Percentiles rank a stretch among this genome's conserved stretches.
These are phyloP conservation scores for Sialis fuliginosa DNA, from an alignment of 2,888 invertebrate genomes.

Conservation along the genomic window DNA sequence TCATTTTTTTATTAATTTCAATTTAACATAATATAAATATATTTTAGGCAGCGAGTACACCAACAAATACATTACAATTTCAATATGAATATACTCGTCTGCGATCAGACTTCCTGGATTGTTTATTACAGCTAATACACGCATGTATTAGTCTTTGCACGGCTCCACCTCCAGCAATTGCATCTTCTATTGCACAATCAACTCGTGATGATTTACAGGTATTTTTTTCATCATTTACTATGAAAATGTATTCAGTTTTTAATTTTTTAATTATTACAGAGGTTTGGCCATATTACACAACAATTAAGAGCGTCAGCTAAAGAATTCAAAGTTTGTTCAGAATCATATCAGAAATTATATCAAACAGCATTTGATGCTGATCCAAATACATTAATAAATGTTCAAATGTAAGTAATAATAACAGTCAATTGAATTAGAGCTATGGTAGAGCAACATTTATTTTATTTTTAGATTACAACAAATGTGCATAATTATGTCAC, in stretches of 20 bases:
- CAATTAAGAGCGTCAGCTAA: slow-evolving; percentile 60
- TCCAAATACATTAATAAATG: slow-evolving; percentile 53
- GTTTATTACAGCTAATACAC: slow-evolving; percentile 41
- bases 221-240: too few species aligned
- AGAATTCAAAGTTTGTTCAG: slow-evolving; percentile 52
- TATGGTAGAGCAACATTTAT: not conserved
- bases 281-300: slow-evolving; percentile 62
- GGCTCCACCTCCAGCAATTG: slow-evolving; percentile 86
- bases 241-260: too few species aligned
- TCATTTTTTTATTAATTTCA: not conserved
- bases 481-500: slow-evolving; percentile 57
- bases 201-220: slow-evolving; percentile 56
- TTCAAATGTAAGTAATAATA: slow-evolving; percentile 36
- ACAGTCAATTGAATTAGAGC: not conserved
- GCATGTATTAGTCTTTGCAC: slow-evolving; percentile 65
- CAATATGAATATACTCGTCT: slow-evolving; percentile 61
- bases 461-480: slow-evolving; percentile 47
- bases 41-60: slow-evolving; percentile 46
- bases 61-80: slow-evolving; percentile 44
- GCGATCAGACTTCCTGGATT: slow-evolving; percentile 56
- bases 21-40: slow-evolving; percentile 3
- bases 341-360: slow-evolving; percentile 58
- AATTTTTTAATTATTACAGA: slow-evolving; percentile 10
- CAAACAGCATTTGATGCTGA: slow-evolving; percentile 78
- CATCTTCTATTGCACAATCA: slow-evolving; percentile 60